Percentiles rank a stretch among this genome's conserved stretches.
phyloP scores from a whole-genome alignment of 2,113 vertebrate genomes.

The Brevimyrus niger region DNA sequence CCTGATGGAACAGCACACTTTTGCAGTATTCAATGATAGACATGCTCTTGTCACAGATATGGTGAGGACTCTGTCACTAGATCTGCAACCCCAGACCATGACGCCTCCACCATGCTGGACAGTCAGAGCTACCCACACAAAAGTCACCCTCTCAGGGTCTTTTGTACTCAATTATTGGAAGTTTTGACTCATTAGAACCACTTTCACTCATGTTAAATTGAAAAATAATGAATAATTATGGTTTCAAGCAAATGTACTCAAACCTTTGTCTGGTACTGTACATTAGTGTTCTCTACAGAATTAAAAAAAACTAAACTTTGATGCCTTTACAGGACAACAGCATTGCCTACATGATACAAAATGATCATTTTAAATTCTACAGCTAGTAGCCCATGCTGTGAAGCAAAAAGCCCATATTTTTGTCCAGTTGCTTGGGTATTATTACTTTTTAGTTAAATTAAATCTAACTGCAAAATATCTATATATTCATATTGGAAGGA shows the following conservation, averaged over 20 bases:
- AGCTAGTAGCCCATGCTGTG: not conserved
- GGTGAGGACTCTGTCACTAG: not conserved
- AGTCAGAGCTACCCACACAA: not conserved
- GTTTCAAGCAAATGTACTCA: not conserved
- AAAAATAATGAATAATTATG: not conserved
- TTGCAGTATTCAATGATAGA: not conserved
- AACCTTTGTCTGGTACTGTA: not conserved
- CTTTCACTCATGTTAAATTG: not conserved
- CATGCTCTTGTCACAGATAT: not conserved
- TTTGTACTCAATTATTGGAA: not conserved
- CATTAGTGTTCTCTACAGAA: not conserved
- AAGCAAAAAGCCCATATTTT: not conserved
- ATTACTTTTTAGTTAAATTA: slow-evolving; percentile 1
- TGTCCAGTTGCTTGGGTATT: not conserved
- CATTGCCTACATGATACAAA: not conserved
- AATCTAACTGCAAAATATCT: not conserved
- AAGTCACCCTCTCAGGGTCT: not conserved
- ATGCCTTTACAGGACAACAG: not conserved
- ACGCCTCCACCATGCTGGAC: not conserved
- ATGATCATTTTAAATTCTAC: not conserved
- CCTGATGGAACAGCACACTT: not conserved
- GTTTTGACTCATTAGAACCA: not conserved
- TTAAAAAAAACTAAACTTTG: not conserved
- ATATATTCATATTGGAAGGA: not conserved
- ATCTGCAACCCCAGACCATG: not conserved